Evolutionary conservation across 2,888 invertebrate species (phyloP), one percentile per base, ranked within the genome.

Genomic region (Iselma pallidipennis): DNA sequence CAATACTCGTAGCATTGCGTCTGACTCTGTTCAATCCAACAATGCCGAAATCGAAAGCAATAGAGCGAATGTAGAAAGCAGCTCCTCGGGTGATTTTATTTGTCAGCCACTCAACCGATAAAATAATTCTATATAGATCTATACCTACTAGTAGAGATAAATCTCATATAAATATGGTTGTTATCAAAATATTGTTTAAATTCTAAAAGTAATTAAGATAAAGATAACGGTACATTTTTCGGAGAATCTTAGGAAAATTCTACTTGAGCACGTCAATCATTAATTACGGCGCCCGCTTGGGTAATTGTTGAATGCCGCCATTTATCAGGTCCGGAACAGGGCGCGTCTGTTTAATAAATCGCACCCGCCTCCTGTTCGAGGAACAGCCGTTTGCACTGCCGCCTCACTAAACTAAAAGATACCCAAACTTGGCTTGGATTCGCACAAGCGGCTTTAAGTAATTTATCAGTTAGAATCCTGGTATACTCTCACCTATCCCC

Each of bases 301-400:
- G 31, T 29, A 52, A 52, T 52, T 31, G 29, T 52, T 52, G 52
- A 52, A 33, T 33, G 31, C 16, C 28, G 52, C 29, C 21, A 52
- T 52, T 29, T 52, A 52, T 52, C 31, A 52, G 52, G 29, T 16
- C 52, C 52, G 31, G 52, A 52, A 52, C 31, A 28, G 29, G 19
- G 21, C 16, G 52, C 31, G 52, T 12, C 52, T 29, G 31, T 31
- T 52, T 28, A 52, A 52, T 52, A 52, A 52, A 52, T 52, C 31
- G 31, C 16, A 21, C 28, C 29, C 52, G 6, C 45, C 21, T 23
- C 45, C n/a, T 45, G n/a, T 45, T 1, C 23, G 21, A 23, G 4
- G 23, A 10, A 45, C 21, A 23, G 12, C 21, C 37, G 10, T 45
- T 45, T 12, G 21, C 45, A 45, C 10, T 45, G 21, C 45, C 12